phyloP scores from a whole-genome alignment of 2,797 vertebrate species.

The Moxostoma hubbsi region DNA sequence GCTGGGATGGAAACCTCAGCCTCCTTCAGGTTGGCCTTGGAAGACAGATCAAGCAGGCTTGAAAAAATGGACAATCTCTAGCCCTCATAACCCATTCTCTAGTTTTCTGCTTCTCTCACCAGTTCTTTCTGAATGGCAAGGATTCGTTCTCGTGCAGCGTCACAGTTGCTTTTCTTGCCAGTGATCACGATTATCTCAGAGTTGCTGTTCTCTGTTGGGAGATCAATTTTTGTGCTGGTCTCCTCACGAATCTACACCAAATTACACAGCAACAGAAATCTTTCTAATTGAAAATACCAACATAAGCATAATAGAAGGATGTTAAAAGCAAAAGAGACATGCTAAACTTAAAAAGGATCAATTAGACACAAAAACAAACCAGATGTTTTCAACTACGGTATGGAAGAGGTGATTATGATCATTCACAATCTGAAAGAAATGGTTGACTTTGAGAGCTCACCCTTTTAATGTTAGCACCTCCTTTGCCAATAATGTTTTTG shows the following conservation, averaged over 20 bases:
- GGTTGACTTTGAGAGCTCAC: conserved; percentile 53
- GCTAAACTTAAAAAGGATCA: neutral
- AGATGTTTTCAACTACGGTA: no score
- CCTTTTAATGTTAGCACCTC: conserved; percentile 84
- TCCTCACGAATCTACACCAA: conserved; percentile 79
- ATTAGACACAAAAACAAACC: no score
- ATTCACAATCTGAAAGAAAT: no score
- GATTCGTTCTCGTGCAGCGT: conserved; percentile 80
- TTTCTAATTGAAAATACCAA: neutral
- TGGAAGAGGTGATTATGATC: no score
- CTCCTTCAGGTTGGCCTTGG: conserved; percentile 84
- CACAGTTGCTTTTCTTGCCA: conserved; percentile 81
- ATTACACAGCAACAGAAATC: conserved; percentile 2
- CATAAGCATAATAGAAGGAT: neutral
- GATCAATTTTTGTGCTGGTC: conserved; percentile 85
- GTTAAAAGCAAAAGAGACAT: neutral
- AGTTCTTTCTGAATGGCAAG: conserved; percentile 82
- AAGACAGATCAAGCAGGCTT: neutral
- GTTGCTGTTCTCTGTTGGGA: conserved; percentile 84
- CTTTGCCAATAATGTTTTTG: conserved; percentile 87
- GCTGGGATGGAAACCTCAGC: conserved; percentile 81
- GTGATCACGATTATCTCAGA: conserved; percentile 85
- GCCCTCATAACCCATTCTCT: neutral
- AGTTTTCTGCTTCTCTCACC: conserved; percentile 62
- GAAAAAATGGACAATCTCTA: no score